These are phyloP conservation scores for Psittacula derbiana DNA, from an alignment of 2,797 vertebrate species.

Conservation along the genomic window DNA sequence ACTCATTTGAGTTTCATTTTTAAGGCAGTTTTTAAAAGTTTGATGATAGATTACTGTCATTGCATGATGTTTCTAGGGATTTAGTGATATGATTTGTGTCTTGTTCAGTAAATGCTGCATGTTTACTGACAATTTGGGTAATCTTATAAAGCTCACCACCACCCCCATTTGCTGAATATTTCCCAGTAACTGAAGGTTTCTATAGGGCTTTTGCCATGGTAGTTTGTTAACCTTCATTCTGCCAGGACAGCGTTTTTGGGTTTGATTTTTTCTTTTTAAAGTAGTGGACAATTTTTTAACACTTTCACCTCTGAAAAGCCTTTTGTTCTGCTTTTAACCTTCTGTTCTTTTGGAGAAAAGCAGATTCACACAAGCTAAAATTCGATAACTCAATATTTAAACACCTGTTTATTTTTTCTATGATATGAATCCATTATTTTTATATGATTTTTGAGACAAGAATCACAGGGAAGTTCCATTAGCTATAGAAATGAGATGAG, in stretches of 20 bases:
- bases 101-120: neutral
- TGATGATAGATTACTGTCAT: neutral
- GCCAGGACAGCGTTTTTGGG: neutral
- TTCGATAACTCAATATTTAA: neutral
- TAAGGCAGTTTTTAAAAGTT: constrained; percentile 44
- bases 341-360: neutral
- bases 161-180: neutral
- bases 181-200: neutral
- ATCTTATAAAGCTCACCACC: neutral
- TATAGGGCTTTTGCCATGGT: neutral
- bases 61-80: neutral
- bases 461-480: neutral
- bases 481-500: neutral
- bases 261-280: neutral
- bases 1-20: constrained; percentile 37
- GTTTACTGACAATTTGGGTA: neutral
- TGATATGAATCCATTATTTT: neutral
- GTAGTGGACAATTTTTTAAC: neutral
- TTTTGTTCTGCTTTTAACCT: neutral
- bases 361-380: neutral
- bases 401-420: accelerated
- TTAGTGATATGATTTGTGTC: neutral
- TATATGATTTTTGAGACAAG: neutral
- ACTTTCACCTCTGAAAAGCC: neutral
- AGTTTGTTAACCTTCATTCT: neutral